phyloP scores from a whole-genome alignment of 2,797 vertebrate genomes.

The Acanthopagrus latus region DNA sequence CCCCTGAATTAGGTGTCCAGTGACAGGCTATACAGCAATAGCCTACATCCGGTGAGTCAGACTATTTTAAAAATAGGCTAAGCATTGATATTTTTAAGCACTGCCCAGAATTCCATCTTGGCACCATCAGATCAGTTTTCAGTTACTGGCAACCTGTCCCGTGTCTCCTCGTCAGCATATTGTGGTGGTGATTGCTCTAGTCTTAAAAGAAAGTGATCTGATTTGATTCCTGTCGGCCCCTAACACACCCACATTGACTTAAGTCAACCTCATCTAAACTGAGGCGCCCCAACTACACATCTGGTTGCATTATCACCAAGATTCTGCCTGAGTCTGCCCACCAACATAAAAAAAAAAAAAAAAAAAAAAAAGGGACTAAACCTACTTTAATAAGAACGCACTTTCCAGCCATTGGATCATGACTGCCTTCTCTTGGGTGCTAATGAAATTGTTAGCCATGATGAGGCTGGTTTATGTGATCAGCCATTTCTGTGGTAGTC shows the following conservation, averaged over 20 bases:
- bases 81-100: background rate
- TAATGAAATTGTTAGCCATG: constrained; percentile 80
- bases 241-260: constrained; percentile 39
- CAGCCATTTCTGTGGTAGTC: constrained; percentile 54
- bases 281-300: constrained; percentile 38
- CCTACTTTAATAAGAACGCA: constrained; percentile 75
- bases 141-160: constrained; percentile 22
- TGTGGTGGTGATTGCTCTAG: constrained; percentile 22
- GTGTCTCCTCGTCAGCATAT: constrained; percentile 50
- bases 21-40: too few species aligned
- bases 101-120: constrained; percentile 11
- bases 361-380: too few species aligned
- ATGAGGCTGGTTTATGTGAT: constrained; percentile 70
- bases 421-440: constrained; percentile 67
- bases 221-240: constrained; percentile 50
- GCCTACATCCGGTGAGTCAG: too few species aligned
- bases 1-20: too few species aligned
- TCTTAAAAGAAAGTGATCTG: constrained; percentile 42
- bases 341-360: constrained; percentile 35
- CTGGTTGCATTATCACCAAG: constrained; percentile 32
- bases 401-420: constrained; percentile 71
- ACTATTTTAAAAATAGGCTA: too few species aligned
- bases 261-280: constrained; percentile 42
- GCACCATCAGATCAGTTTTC: constrained; percentile 22
- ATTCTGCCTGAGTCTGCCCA: constrained; percentile 49